Evolutionary conservation across 2,888 invertebrate genomes (phyloP), one percentile per base, ranked within the genome.

Genomic region (Tipula helvola): DNA sequence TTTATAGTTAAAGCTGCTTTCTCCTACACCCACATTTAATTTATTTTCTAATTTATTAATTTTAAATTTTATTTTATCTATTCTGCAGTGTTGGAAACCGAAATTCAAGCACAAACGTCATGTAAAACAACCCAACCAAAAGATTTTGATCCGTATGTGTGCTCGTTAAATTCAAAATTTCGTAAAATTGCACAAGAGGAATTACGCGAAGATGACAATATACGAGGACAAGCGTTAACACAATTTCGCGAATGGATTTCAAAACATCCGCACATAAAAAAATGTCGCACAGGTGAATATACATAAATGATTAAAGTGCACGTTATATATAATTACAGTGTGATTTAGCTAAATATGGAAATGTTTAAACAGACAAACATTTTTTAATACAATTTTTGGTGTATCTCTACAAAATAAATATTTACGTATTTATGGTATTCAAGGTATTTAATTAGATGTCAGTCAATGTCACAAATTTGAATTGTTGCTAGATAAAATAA

Each of bases 231-330:
- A 88, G 95, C 96, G 0, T 89, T 97, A 89, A 92, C 93, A 12
- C 96, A 96, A 90, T 94, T 97, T 92, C 93, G 96, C 86, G 95
- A 96, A 88, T 97, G 97, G 94, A 96, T 97, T 88, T 92, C 93
- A 86, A 97, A 96, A 90, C 96, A 97, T 92, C 95, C 96, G 0
- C 93, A 94, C 87, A 97, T 97, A 88, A 95, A 94, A 89, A 94
- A 94, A 89, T 97, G 97, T 90, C 93, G 97, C 88, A 96, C 96
- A 88, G 95, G 85, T 85, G 18, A 85, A 85, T 85, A 85, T 36
- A 44, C 10, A 44, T 12, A 12, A 3, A 44, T 16, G 10, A 47
- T 47, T 47, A 13, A 41, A 41, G 5, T 2, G 16, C 16, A 44
- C n/a, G 4, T 16, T 52, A 52, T 52, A 52, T 52, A 16, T 52